Percentiles rank a stretch among this genome's conserved stretches.
Evolutionary conservation across 2,113 vertebrate genomes (phyloP).

Genomic region (Tympanuchus pallidicinctus): DNA sequence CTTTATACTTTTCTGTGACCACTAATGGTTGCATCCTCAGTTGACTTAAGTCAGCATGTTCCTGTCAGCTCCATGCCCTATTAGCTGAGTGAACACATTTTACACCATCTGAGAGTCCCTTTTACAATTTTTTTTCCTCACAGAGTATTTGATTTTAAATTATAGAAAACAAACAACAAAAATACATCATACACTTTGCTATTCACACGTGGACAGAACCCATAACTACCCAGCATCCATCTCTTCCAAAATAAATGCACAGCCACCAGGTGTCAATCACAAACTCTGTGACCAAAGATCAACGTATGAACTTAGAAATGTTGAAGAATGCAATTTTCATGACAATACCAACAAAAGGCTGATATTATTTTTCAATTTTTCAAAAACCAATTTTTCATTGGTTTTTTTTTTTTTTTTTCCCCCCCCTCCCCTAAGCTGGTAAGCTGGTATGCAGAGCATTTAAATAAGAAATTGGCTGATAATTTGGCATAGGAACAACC

Average conservation of each 20-base stretch:
- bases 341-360: not conserved
- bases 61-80: not conserved
- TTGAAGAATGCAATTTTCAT: not conserved
- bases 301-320: not conserved
- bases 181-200: not conserved
- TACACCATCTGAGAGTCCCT: not conserved
- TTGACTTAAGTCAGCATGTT: not conserved
- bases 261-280: slow-evolving; percentile 10
- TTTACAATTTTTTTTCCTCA: not conserved
- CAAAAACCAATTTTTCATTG: not conserved
- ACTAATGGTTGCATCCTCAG: not conserved
- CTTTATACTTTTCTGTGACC: not conserved
- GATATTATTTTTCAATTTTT: not conserved
- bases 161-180: not conserved
- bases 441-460: not conserved
- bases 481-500: not conserved
- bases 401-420: not conserved
- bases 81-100: not conserved
- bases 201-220: not conserved
- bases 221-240: not conserved
- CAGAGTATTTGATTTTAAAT: not conserved
- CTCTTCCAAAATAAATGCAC: slow-evolving; percentile 25
- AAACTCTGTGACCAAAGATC: not conserved
- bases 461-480: not conserved
- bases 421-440: too few relatives aligned